Conservation (phyloP, 2,888 invertebrate species). For the Norana najaformis region DNA sequence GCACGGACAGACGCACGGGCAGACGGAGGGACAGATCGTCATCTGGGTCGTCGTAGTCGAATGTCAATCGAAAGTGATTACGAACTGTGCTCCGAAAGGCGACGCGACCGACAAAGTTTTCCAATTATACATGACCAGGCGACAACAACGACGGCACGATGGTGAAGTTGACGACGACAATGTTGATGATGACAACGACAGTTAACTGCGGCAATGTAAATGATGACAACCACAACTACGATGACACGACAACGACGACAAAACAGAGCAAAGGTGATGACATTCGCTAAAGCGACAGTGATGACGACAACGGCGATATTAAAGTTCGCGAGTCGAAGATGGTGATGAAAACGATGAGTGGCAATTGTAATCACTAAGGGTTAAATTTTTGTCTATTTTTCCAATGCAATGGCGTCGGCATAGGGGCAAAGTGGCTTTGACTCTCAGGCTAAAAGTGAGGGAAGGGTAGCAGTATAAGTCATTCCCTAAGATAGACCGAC, state of each 20-base stretch:
- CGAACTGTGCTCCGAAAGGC: not conserved
- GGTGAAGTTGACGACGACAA: no score
- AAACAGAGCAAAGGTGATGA: no score
- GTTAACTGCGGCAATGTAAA: no score
- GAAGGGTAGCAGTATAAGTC: not conserved
- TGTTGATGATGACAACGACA: no score
- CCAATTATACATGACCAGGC: no score
- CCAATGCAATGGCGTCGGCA: not conserved
- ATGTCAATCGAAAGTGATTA: slow-evolving; percentile 17
- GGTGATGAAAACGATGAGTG: not conserved
- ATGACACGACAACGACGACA: no score
- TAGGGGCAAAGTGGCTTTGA: not conserved
- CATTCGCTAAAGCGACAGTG: no score
- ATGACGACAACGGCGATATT: no score
- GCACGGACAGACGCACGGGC: not conserved
- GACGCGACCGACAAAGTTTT: no score
- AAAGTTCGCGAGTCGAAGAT: not conserved
- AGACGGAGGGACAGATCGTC: not conserved
- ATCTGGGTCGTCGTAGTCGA: not conserved
- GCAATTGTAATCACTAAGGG: not conserved
- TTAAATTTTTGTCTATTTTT: not conserved
- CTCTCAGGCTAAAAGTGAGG: not conserved
- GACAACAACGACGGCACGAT: no score
- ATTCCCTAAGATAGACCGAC: no score
- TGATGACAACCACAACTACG: no score